phyloP scores from a whole-genome alignment of 2,888 invertebrate species.

The Ditylenchus weischeri region DNA sequence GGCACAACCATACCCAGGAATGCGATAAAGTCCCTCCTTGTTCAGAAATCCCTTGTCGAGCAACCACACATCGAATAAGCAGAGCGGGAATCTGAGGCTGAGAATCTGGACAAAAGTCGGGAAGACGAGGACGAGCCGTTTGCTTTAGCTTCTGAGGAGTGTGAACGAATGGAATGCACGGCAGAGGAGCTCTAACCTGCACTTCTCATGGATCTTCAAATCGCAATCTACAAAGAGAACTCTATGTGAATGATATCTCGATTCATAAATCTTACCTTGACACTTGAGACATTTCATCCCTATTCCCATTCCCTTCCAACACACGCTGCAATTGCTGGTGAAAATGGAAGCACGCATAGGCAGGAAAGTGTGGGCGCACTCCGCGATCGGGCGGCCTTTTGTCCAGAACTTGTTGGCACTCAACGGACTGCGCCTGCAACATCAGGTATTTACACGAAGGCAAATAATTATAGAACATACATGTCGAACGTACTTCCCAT shows the following conservation, averaged over 20 bases:
- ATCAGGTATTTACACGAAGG: neutral
- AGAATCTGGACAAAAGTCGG: conserved; percentile 79
- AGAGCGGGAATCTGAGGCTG: conserved; percentile 91
- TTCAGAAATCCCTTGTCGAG: conserved; percentile 83
- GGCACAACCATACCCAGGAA: conserved; percentile 69
- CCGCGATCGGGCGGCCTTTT: conserved; percentile 31
- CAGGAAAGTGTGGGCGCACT: conserved; percentile 27
- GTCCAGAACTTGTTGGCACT: conserved; percentile 31
- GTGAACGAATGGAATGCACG: conserved; percentile 33
- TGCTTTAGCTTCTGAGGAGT: conserved; percentile 27
- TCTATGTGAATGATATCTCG: neutral
- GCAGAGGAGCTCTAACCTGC: conserved; percentile 29
- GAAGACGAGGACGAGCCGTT: conserved; percentile 60
- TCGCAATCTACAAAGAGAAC: conserved; percentile 30
- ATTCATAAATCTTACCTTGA: conserved; percentile 18
- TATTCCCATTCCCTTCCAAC: conserved; percentile 11
- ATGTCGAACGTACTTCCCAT: conserved; percentile 15
- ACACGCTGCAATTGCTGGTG: conserved; percentile 14
- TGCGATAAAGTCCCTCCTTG: conserved; percentile 85
- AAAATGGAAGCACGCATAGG: conserved; percentile 2
- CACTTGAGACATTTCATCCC: conserved; percentile 22
- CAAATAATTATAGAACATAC: neutral
- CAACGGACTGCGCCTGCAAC: conserved; percentile 20
- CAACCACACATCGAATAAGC: conserved; percentile 87
- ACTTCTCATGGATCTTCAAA: conserved; percentile 26